Conservation (phyloP, 2,888 invertebrate species). For the Mesorhabditis spiculigera region DNA sequence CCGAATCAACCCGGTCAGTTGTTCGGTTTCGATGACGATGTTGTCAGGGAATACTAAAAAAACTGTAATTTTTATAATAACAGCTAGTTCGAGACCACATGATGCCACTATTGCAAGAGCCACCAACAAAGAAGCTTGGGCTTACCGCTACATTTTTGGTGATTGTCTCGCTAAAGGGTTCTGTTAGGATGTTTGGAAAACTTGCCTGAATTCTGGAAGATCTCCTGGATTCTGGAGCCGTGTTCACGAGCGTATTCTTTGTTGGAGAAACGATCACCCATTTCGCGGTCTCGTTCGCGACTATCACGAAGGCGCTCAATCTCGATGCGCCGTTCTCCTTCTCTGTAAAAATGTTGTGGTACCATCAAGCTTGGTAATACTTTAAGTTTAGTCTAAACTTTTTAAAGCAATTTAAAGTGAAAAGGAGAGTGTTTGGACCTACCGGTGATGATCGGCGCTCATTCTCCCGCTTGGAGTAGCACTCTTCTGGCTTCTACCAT, state of each 20-base stretch:
- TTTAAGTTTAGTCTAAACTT: background rate
- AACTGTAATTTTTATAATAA: background rate
- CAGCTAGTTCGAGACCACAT: background rate
- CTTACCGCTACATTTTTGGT: no score
- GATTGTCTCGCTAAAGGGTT: no score
- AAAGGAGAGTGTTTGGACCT: background rate
- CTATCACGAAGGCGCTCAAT: conserved; percentile 5
- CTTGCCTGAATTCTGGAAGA: conserved; percentile 1
- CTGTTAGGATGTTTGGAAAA: no score
- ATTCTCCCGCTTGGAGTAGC: background rate
- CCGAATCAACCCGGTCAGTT: background rate
- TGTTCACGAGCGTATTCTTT: background rate
- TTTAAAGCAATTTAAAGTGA: background rate
- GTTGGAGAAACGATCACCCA: background rate
- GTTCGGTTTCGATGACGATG: background rate
- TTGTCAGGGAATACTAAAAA: conserved; percentile 4
- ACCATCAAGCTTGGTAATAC: background rate
- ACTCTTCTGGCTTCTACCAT: background rate
- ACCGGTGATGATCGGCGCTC: conserved; percentile 2
- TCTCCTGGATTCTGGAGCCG: background rate
- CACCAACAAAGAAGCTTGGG: no score
- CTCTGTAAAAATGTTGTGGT: background rate
- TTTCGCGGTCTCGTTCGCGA: background rate
- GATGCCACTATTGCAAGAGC: no score
- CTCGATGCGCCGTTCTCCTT: background rate